Evolutionary conservation across 2,797 vertebrate species (phyloP).

Genomic region (Xenops minutus): DNA sequence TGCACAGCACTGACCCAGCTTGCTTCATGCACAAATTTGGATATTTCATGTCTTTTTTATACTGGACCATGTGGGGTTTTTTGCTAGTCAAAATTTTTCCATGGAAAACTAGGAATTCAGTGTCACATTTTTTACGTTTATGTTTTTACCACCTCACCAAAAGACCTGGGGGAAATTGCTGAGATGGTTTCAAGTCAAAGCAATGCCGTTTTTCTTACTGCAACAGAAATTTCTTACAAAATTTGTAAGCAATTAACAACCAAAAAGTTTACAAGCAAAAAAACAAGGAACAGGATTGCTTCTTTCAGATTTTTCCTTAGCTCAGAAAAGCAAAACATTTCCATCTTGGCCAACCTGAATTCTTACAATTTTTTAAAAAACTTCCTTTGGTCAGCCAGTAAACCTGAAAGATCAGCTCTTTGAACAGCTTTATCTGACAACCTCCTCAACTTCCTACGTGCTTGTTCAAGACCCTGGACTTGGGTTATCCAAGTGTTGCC

Average conservation of each 20-base stretch:
- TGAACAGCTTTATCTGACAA: not conserved
- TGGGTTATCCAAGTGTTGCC: not conserved
- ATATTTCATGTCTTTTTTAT: not conserved
- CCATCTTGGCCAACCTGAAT: conserved; percentile 3
- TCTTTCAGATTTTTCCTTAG: not conserved
- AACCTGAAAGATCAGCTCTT: not conserved
- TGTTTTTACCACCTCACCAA: not conserved
- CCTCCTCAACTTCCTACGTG: not conserved
- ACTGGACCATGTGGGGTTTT: not conserved
- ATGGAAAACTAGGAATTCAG: not conserved
- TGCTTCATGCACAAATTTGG: not conserved
- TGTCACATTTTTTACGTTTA: not conserved
- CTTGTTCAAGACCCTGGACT: not conserved
- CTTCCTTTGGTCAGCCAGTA: not conserved
- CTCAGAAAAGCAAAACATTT: not conserved
- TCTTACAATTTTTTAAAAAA: not conserved
- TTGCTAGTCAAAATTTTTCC: not conserved
- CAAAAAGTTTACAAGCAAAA: not conserved
- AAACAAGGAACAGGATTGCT: not conserved
- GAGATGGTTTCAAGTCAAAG: conserved; percentile 2
- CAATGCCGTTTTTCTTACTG: not conserved
- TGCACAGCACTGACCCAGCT: not conserved
- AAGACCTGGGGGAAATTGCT: conserved; percentile 27
- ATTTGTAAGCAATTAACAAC: not conserved
- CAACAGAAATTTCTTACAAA: conserved; percentile 34